Evolutionary conservation across 2,797 vertebrate genomes (phyloP).

Genomic region (Setipinna tenuifilis): DNA sequence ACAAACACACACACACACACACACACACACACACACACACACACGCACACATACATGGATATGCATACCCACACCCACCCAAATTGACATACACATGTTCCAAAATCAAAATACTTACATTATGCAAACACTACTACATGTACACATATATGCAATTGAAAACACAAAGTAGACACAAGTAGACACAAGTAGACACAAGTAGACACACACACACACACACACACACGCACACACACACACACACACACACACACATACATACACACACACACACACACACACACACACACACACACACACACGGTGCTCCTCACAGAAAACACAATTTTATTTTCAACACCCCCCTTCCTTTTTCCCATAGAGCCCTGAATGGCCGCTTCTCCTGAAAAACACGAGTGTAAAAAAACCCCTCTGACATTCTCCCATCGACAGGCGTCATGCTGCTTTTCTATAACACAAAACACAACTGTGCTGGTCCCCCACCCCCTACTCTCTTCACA

Average conservation of each 20-base stretch:
- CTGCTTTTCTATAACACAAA: conserved; percentile 24
- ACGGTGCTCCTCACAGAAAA: conserved; percentile 29
- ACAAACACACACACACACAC: conserved; percentile 33
- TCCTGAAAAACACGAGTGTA: neutral
- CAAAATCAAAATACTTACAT: no score
- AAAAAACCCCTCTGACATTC: conserved; percentile 39
- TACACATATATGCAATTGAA: neutral
- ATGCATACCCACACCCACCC: no score
- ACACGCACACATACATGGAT: conserved; percentile 20
- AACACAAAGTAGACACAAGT: neutral
- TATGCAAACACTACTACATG: conserved; percentile 35
- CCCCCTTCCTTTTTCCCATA: neutral
- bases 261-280: conserved; percentile 30
- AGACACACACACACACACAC: conserved; percentile 29
- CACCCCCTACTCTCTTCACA: neutral
- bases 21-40: conserved; percentile 36
- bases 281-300: conserved; percentile 28
- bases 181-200: neutral
- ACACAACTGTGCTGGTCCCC: conserved; percentile 10
- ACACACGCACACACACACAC: neutral
- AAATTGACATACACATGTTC: no score
- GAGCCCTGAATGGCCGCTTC: neutral
- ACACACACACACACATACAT: neutral
- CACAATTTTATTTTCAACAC: conserved; percentile 45
- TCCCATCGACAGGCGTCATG: conserved; percentile 61